These are phyloP conservation scores for Periophthalmus modestus DNA, from an alignment of 2,113 vertebrate genomes.

Conservation along the genomic window DNA sequence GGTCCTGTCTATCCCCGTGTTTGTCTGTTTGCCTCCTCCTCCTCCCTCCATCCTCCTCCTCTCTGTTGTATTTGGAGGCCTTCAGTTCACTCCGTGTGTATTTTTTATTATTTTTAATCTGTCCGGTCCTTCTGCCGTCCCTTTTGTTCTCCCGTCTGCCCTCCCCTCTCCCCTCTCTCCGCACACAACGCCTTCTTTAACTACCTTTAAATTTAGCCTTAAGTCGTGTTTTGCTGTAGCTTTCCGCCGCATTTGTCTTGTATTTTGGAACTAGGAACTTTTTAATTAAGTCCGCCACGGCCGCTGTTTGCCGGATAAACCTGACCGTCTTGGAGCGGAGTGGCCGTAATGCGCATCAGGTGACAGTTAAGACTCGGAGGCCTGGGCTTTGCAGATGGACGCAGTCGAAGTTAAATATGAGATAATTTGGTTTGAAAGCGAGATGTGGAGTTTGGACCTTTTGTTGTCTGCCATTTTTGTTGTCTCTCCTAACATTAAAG, in stretches of 20 bases:
- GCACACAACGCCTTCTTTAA: slow-evolving; percentile 19
- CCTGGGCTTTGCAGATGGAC: slow-evolving; percentile 2
- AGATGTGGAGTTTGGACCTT: not conserved
- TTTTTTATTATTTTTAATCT: slow-evolving; percentile 10
- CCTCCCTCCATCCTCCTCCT: slow-evolving; percentile 22
- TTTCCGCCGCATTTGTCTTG: not conserved
- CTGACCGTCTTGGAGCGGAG: not conserved
- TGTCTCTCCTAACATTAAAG: not conserved
- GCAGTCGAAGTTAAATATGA: not conserved
- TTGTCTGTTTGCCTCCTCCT: slow-evolving; percentile 62
- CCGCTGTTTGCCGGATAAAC: slow-evolving; percentile 3
- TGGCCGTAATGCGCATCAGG: slow-evolving; percentile 1
- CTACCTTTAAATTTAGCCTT: slow-evolving; percentile 19
- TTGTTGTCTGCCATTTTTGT: not conserved
- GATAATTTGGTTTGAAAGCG: not conserved
- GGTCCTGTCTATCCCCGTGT: slow-evolving; percentile 25
- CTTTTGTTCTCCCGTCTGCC: slow-evolving; percentile 27
- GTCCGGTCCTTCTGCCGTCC: slow-evolving; percentile 25
- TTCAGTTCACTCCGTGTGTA: slow-evolving; percentile 16
- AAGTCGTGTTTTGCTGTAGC: slow-evolving; percentile 5
- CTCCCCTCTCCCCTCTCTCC: not conserved
- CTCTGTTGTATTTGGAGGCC: slow-evolving; percentile 44
- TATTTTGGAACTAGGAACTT: not conserved
- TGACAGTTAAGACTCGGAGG: slow-evolving; percentile 3
- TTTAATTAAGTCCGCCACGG: slow-evolving; percentile 3